Evolutionary conservation across 2,888 invertebrate species (phyloP), one percentile per base, ranked within the genome.

Genomic region (Scaptomyza caliginosa): DNA sequence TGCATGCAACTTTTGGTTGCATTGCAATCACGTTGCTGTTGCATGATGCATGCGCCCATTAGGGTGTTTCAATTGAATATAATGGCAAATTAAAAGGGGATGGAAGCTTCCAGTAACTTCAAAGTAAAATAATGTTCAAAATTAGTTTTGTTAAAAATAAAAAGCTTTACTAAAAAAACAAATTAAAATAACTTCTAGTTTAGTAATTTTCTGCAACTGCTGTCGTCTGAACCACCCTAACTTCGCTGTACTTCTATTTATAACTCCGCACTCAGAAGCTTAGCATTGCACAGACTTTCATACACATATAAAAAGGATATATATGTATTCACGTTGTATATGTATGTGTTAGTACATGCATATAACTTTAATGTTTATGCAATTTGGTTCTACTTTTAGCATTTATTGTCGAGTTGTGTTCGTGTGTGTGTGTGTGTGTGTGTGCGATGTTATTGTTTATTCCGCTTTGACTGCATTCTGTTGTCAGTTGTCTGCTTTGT

Each of bases 41-140:
- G 88, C 89, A 85, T 88, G 88, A 68, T 88, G 88, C 88, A 82
- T 79, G 60, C 55, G 17, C 42, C 23, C 46, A 65, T 24, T 72
- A 74, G 86, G 81, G 81, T 84, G 54, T 4, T 8, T 66, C 84
- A 60, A 11, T 7, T 2, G 5, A 46, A 8, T 8, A 30, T 36
- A 17, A 38, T 0, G 16, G 2, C 19, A 0, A 39, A 34, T 19
- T 6, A 13, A 4, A 26, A 21, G 21, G 30, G 30, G n/a, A n/a
- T n/a, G n/a, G n/a, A n/a, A n/a, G n/a, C n/a, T n/a, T n/a, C n/a
- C n/a, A n/a, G n/a, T n/a, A n/a, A n/a, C n/a, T n/a, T n/a, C n/a
- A n/a, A n/a, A n/a, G n/a, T n/a, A n/a, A n/a, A 23, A 23, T 3
- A 4, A 6, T 23, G 21, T 28, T 30, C 6, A 10, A 40, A 30